phyloP scores from a whole-genome alignment of 2,113 vertebrate genomes.

The Spea multiplicata region DNA sequence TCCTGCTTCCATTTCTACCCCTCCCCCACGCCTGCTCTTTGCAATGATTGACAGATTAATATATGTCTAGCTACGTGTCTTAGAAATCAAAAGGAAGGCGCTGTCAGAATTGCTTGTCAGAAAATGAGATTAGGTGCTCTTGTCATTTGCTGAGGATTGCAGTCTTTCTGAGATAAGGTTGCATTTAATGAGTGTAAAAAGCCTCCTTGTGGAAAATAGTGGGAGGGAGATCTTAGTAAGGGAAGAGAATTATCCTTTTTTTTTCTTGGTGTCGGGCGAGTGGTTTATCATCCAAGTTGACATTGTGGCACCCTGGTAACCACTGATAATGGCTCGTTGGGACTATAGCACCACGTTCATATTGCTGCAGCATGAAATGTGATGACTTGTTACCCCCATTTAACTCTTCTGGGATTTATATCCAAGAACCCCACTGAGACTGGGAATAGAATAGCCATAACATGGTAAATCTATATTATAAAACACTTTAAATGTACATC shows the following conservation, averaged over 20 bases:
- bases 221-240: constrained; percentile 53
- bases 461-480: constrained; percentile 27
- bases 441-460: constrained; percentile 39
- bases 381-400: constrained; percentile 59
- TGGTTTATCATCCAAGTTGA: constrained; percentile 66
- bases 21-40: constrained; percentile 64
- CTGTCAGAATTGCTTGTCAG: constrained; percentile 91
- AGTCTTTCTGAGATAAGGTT: constrained; percentile 88
- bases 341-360: constrained; percentile 57
- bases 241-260: constrained; percentile 58
- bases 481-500: constrained; percentile 14
- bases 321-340: constrained; percentile 64
- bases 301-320: constrained; percentile 64
- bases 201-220: constrained; percentile 68
- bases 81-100: constrained; percentile 90
- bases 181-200: constrained; percentile 87
- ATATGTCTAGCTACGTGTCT: constrained; percentile 92
- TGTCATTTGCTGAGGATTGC: constrained; percentile 87
- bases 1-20: constrained; percentile 50
- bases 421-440: constrained; percentile 57
- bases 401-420: constrained; percentile 61
- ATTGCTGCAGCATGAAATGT: constrained; percentile 57
- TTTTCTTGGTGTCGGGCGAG: constrained; percentile 67
- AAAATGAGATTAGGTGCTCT: constrained; percentile 89
- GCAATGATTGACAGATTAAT: constrained; percentile 96